Evolutionary conservation across 2,888 invertebrate genomes (phyloP).

Genomic region (Pseudolycoriella hygida): DNA sequence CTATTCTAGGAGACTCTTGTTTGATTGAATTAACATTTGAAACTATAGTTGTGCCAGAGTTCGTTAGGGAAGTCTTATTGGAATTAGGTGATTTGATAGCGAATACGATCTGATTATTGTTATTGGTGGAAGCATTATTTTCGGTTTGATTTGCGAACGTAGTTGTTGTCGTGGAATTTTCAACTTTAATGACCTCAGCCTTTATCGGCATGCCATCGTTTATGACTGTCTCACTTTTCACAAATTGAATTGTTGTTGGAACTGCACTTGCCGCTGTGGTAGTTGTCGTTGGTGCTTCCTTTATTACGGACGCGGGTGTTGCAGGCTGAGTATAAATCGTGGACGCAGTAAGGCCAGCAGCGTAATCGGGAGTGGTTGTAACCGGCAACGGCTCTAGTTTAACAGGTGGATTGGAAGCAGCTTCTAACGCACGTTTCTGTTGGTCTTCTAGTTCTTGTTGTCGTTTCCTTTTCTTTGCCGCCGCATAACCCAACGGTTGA

Average conservation of each 20-base stretch:
- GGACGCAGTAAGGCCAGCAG: conserved; percentile 53
- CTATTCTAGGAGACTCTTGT: conserved; percentile 9
- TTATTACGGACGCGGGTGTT: conserved; percentile 17
- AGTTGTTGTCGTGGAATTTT: not conserved
- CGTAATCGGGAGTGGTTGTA: conserved; percentile 59
- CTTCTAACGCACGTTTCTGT: conserved; percentile 39
- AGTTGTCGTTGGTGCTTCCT: conserved; percentile 14
- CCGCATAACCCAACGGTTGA: conserved; percentile 69
- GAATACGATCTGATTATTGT: conserved; percentile 6
- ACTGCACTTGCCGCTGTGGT: not conserved
- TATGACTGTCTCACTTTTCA: conserved; percentile 3
- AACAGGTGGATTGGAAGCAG: conserved; percentile 21
- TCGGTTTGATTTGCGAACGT: not conserved
- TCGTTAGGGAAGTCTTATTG: not conserved
- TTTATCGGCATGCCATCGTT: not conserved
- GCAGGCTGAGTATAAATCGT: conserved; percentile 32
- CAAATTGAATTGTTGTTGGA: conserved; percentile 3
- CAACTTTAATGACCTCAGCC: not conserved
- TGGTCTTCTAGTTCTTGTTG: conserved; percentile 55
- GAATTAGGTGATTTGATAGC: conserved; percentile 1
- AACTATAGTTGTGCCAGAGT: not conserved
- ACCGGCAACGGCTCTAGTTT: conserved; percentile 22
- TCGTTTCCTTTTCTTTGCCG: conserved; percentile 74
- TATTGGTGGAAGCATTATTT: not conserved
- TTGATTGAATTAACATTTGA: conserved; percentile 5